Base-by-base conservation (phyloP, 2,797 vertebrate genomes). In the Rhinophrynus dorsalis region DNA sequence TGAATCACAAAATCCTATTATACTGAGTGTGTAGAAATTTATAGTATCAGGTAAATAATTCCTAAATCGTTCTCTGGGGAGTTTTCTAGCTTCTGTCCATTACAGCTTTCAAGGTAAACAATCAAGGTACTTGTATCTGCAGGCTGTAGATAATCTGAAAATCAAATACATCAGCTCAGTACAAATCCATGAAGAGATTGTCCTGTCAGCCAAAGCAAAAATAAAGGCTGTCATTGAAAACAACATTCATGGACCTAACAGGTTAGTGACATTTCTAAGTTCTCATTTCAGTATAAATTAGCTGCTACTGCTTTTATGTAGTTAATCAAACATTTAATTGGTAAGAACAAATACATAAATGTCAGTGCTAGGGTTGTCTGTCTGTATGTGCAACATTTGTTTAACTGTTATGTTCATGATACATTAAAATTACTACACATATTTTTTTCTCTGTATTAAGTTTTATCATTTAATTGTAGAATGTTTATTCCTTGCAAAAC, bases 71-170 rank as follows among this genome's bases (percentile, higher is more conserved):
- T 78, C 76, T 79, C 71, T 77, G 20, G 57, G 70, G 71, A 81
- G 82, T 82, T 85, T 33, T 33, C 32, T 83, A 82, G 77, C 2
- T 0, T 78, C 70, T 80, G 78, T 71, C 79, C 79, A 81, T 85
- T 84, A 84, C 69, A 76, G 62, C 26, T 78, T 78, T 76, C 72
- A 77, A 80, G 75, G 81, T 86, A 83, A 86, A 84, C 79, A 85
- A 80, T 84, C 77, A 70, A 77, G 80, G 74, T 60, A 68, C 75
- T 82, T 83, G 62, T 85, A 78, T 81, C 84, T 85, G 84, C 79
- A 86, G 80, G 83, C 83, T 79, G 75, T 81, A 82, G 84, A 83
- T 84, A 84, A 86, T 82, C 77, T 80, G 74, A 77, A 85, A 85
- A 83, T 86, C 80, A 86, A 83, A 83, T 84, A 79, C 72, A 89